Percentiles rank a stretch among this genome's conserved stretches.
Conservation (phyloP, 2,797 vertebrate genomes). For the Protonibea diacanthus region DNA sequence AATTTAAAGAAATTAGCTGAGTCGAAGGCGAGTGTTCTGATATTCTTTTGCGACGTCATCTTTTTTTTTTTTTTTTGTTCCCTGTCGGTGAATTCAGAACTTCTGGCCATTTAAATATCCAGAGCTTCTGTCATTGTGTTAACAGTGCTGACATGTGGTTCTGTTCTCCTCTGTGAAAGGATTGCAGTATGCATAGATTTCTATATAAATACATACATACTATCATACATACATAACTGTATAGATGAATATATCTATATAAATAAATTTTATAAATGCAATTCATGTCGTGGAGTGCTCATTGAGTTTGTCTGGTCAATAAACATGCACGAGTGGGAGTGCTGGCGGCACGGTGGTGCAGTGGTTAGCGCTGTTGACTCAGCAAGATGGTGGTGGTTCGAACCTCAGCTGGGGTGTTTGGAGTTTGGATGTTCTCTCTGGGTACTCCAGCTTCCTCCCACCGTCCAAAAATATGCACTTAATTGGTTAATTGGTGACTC, state of each 20-base stretch:
- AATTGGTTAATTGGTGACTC: no score
- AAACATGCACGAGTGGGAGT: no score
- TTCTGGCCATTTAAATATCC: slow-evolving; percentile 53
- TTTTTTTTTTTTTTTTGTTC: not conserved
- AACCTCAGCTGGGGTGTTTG: no score
- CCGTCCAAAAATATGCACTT: no score
- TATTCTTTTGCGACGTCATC: slow-evolving; percentile 40
- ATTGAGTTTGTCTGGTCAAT: not conserved
- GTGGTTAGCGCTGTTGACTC: no score
- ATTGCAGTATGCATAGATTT: slow-evolving; percentile 76
- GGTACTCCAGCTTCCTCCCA: no score
- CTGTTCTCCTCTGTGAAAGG: slow-evolving; percentile 77
- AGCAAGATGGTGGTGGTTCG: no score
- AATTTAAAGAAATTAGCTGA: slow-evolving; percentile 55
- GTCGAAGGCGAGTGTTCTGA: slow-evolving; percentile 33
- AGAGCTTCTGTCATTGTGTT: slow-evolving; percentile 75
- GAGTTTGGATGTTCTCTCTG: no score
- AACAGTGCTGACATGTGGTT: slow-evolving; percentile 71
- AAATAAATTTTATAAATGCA: slow-evolving; percentile 82
- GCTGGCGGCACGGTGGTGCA: no score
- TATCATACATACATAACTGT: slow-evolving; percentile 70
- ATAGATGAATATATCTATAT: slow-evolving; percentile 77
- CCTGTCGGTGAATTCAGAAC: slow-evolving; percentile 42
- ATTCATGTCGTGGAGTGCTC: slow-evolving; percentile 4
- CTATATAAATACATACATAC: slow-evolving; percentile 71